phyloP scores from a whole-genome alignment of 30 jellyfish, hydroid and myxozoan species.

The Pelagia noctiluca region DNA sequence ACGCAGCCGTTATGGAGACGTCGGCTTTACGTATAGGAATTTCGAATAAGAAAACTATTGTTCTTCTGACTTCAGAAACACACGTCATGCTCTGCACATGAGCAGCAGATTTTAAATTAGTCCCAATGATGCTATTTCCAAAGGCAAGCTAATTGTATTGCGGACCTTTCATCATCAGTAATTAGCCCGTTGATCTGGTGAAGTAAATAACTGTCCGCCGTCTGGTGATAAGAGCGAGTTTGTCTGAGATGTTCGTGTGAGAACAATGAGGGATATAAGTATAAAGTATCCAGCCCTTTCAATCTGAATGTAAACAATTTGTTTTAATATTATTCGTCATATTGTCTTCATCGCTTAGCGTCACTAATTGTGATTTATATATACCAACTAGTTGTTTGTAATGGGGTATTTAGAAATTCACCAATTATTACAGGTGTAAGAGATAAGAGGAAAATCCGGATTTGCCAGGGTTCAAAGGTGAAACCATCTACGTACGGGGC shows the following conservation, averaged over 20 bases:
- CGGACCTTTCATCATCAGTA: conserved; percentile 29
- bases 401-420: background rate
- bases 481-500: too few relatives aligned
- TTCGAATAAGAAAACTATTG: conserved; percentile 29
- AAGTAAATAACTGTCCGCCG: conserved; percentile 11
- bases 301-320: background rate
- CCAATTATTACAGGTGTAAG: conserved; percentile 8
- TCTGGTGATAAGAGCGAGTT: conserved; percentile 28
- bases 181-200: conserved; percentile 8
- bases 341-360: too few relatives aligned
- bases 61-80: conserved; percentile 32
- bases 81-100: conserved; percentile 32
- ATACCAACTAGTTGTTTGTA: too few relatives aligned
- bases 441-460: too few relatives aligned
- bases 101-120: conserved; percentile 24
- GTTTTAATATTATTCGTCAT: too few relatives aligned
- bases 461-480: too few relatives aligned
- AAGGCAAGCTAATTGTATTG: background rate
- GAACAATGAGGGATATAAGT: background rate
- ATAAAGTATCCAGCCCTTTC: too few relatives aligned
- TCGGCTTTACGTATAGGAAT: conserved; percentile 41
- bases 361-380: too few relatives aligned
- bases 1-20: conserved; percentile 69
- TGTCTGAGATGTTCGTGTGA: background rate
- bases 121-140: conserved; percentile 26